These are phyloP conservation scores for Formica exsecta DNA, from an alignment of 1,140 invertebrate species.

Conservation along the genomic window DNA sequence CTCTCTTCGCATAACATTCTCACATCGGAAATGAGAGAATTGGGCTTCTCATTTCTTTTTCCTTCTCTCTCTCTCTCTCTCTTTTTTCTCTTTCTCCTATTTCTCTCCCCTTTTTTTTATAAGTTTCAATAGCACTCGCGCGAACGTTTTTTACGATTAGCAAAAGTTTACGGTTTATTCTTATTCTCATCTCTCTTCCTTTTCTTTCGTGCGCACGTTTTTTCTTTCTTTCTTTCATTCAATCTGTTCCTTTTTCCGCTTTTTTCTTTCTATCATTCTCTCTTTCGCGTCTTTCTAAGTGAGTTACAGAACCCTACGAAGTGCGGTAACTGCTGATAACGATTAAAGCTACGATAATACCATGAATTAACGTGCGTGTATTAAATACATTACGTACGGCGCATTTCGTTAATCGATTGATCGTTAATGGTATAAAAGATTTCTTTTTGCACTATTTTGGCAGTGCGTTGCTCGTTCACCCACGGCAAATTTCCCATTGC, in stretches of 20 bases:
- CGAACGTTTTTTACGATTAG: slow-evolving; percentile 61
- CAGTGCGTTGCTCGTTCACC: slow-evolving; percentile 38
- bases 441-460: slow-evolving; percentile 66
- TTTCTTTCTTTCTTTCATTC: slow-evolving; percentile 1
- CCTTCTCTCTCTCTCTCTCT: not conserved
- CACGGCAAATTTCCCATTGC: not conserved
- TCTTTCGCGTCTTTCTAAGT: slow-evolving; percentile 77
- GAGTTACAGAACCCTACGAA: slow-evolving; percentile 84
- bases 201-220: not conserved
- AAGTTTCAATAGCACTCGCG: slow-evolving; percentile 47
- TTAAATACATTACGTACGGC: slow-evolving; percentile 79
- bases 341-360: slow-evolving; percentile 86
- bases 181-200: slow-evolving; percentile 45
- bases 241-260: not conserved
- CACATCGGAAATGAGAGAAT: slow-evolving; percentile 50
- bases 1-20: slow-evolving; percentile 61
- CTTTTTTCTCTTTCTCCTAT: not conserved
- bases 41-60: not conserved
- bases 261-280: slow-evolving; percentile 38
- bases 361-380: slow-evolving; percentile 85
- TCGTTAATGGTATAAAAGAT: slow-evolving; percentile 78
- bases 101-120: not conserved
- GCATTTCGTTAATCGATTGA: slow-evolving; percentile 71
- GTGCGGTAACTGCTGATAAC: slow-evolving; percentile 85
- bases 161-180: slow-evolving; percentile 62